Evolutionary conservation across 2,797 vertebrate species (phyloP), one percentile per base, ranked within the genome.

Genomic region (Myoxocephalus aenaeus): DNA sequence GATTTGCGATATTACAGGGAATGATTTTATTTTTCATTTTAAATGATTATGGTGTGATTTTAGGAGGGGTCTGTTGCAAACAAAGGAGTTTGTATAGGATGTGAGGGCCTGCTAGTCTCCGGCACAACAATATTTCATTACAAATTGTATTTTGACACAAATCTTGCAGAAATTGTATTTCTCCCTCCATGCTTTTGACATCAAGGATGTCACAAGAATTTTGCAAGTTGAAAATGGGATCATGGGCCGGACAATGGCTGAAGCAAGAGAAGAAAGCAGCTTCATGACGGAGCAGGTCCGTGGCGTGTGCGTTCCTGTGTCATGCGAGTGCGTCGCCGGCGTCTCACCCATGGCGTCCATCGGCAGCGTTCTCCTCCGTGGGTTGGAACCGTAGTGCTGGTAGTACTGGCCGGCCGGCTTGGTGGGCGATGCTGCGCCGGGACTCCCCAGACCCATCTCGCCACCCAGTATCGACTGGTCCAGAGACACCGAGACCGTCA

Each of bases 341-440:
- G 34, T 70, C 96, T 97, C 94, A 99, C 97, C 97, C 95, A 98
- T 95, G 73, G 95, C 79, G 89, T 96, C 95, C 93, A 96, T 94
- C 79, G 96, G 97, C 82, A 98, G 94, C 65, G 96, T 81, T 95
- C 97, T 96, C 90, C 97, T 96, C 57, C 97, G 95, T 8, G 96
- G 96, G 95, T 97, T 98, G 94, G 95, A 95, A 89, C 95, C 90
- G 93, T 97, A 99, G 84, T 95, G 94, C 89, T 97, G 97, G 89
- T 97, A 98, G 93, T 97, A 98, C 94, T 98, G 97, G 71, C 97
- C 96, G 61, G 96, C 95, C 22, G 97, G 96, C 87, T 98, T 99
- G 83, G 96, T 96, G 86, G 97, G 97, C 40, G 97, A 99, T 53
- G 96, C 89, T 7, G 97, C 95, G 79, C 96, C 96, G 14, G 97